Conservation (phyloP, 2,888 invertebrate genomes). For the Bellardia pandia region DNA sequence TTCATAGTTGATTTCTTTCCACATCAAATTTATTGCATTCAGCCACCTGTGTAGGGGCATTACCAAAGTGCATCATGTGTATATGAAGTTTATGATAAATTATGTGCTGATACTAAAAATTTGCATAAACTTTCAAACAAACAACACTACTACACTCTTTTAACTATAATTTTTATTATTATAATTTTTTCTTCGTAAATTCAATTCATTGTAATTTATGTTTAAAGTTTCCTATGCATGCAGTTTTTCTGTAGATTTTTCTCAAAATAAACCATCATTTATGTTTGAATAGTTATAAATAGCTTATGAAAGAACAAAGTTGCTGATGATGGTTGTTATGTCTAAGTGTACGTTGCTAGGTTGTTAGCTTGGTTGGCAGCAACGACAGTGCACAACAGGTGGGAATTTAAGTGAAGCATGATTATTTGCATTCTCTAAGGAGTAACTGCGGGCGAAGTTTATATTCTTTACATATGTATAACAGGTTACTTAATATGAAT, state of each 20-base stretch:
- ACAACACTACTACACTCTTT: conserved; percentile 31
- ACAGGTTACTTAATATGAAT: no score
- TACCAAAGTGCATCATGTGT: conserved; percentile 41
- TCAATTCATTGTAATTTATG: conserved; percentile 69
- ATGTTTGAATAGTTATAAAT: conserved; percentile 67
- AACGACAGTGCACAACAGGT: conserved; percentile 41
- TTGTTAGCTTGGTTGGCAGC: not conserved
- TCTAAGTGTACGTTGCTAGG: conserved; percentile 8
- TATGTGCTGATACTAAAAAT: conserved; percentile 71
- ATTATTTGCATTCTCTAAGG: not conserved
- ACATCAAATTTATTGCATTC: conserved; percentile 46
- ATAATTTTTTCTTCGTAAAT: conserved; percentile 12
- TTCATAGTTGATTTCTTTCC: conserved; percentile 3
- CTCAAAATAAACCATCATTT: conserved; percentile 55
- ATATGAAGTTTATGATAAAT: conserved; percentile 71
- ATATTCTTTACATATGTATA: no score
- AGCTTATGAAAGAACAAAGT: conserved; percentile 53
- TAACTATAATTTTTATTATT: conserved; percentile 10
- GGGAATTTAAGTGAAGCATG: not conserved
- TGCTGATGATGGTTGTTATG: conserved; percentile 6
- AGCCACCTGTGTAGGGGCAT: conserved; percentile 48
- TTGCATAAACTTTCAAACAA: conserved; percentile 66
- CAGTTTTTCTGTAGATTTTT: conserved; percentile 30
- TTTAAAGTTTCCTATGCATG: conserved; percentile 62
- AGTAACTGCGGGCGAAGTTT: not conserved